These are phyloP conservation scores for Agriopis leucophaearia DNA, from an alignment of 2,888 invertebrate species.

Conservation along the genomic window DNA sequence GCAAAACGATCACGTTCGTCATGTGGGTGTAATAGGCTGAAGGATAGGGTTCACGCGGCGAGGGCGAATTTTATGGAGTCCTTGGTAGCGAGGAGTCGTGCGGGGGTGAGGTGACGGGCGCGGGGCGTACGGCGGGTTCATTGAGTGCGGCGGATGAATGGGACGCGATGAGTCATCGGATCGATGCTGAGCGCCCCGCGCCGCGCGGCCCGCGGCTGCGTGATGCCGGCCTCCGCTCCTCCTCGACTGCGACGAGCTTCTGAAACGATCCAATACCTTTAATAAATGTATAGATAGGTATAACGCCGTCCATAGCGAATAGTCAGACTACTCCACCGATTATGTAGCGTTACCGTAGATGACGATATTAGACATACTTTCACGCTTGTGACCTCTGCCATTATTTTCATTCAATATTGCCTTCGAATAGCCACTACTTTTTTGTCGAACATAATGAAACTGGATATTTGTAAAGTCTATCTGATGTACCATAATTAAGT, in stretches of 20 bases:
- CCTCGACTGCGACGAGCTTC: slow-evolving; percentile 34
- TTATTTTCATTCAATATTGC: slow-evolving; percentile 11
- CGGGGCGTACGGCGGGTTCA: slow-evolving; percentile 71
- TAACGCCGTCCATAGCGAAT: slow-evolving; percentile 32
- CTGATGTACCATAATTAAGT: too few species aligned
- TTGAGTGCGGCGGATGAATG: slow-evolving; percentile 85
- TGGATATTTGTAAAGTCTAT: too few species aligned
- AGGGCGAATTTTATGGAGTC: slow-evolving; percentile 77
- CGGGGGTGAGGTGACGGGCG: slow-evolving; percentile 56
- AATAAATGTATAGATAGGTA: slow-evolving; percentile 39
- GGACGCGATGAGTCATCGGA: slow-evolving; percentile 82
- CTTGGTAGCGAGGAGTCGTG: slow-evolving; percentile 74
- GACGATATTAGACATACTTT: slow-evolving; percentile 43
- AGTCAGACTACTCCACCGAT: slow-evolving; percentile 39
- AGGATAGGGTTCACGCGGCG: slow-evolving; percentile 70
- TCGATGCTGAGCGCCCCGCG: slow-evolving; percentile 67
- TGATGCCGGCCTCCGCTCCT: slow-evolving; percentile 42
- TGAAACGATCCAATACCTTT: slow-evolving; percentile 46
- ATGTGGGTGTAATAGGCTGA: slow-evolving; percentile 72
- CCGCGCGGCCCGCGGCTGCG: slow-evolving; percentile 37
- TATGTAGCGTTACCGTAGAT: slow-evolving; percentile 41
- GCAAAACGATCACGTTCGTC: slow-evolving; percentile 62
- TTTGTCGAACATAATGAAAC: neutral
- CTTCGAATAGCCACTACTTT: neutral
- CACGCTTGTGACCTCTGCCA: slow-evolving; percentile 39